These are phyloP conservation scores for Epistrophella euchroma DNA, from an alignment of 2,888 invertebrate species.

Conservation along the genomic window DNA sequence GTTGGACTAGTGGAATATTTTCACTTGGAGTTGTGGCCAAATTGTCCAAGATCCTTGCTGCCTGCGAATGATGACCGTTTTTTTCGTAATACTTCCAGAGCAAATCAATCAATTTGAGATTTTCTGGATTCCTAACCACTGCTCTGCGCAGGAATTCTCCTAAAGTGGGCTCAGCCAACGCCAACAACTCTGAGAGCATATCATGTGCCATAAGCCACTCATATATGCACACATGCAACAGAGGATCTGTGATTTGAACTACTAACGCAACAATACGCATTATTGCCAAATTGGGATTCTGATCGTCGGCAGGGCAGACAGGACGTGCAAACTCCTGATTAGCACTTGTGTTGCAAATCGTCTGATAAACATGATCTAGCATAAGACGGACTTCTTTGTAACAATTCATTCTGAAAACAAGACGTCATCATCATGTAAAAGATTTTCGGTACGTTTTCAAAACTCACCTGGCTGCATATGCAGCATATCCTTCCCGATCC, in stretches of 20 bases:
- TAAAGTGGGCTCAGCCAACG: slow-evolving; percentile 84
- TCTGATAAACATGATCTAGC: slow-evolving; percentile 86
- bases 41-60: slow-evolving; percentile 94
- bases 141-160: slow-evolving; percentile 83
- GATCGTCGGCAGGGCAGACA: slow-evolving; percentile 77
- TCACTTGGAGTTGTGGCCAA: slow-evolving; percentile 89
- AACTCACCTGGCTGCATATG: slow-evolving; percentile 87
- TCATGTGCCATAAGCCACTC: slow-evolving; percentile 95
- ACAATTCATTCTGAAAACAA: slow-evolving; percentile 89
- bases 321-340: slow-evolving; percentile 78
- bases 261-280: slow-evolving; percentile 88
- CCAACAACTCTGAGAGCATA: slow-evolving; percentile 88
- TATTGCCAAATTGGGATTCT: slow-evolving; percentile 83
- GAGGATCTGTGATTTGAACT: slow-evolving; percentile 90
- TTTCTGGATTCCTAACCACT: slow-evolving; percentile 85
- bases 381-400: slow-evolving; percentile 94
- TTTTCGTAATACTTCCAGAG: slow-evolving; percentile 98
- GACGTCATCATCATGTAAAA: neutral
- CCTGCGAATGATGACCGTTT: slow-evolving; percentile 94
- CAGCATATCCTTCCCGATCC: slow-evolving; percentile 92
- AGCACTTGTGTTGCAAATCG: slow-evolving; percentile 79
- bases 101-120: slow-evolving; percentile 89
- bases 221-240: slow-evolving; percentile 95
- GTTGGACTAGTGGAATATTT: slow-evolving; percentile 90
- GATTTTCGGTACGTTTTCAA: no score